Percentiles rank a stretch among this genome's conserved stretches.
Evolutionary conservation across 1,140 invertebrate species (phyloP).

Genomic region (Lasioglossum albipes): DNA sequence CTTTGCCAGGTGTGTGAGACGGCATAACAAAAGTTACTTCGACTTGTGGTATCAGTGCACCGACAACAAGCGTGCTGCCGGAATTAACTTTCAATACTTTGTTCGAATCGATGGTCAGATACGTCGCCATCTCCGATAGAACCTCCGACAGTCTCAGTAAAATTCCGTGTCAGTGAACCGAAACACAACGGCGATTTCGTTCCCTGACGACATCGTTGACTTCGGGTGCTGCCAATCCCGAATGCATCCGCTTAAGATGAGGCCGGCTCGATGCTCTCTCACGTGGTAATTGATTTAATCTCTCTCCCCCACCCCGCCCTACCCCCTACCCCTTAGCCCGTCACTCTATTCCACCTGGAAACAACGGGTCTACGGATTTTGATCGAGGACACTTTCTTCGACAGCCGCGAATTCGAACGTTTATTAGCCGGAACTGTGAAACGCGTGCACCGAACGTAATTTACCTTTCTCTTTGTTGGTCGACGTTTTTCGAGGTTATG

Average conservation of each 20-base stretch:
- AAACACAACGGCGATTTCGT: slow-evolving; percentile 11
- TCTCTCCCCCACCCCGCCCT: not conserved
- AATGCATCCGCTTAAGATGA: slow-evolving; percentile 24
- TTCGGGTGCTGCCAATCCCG: slow-evolving; percentile 22
- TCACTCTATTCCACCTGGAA: not conserved
- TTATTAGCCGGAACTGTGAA: too few relatives aligned
- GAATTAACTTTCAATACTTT: slow-evolving; percentile 82
- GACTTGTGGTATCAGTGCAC: slow-evolving; percentile 89
- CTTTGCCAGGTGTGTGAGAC: slow-evolving; percentile 88
- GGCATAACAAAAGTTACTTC: slow-evolving; percentile 94
- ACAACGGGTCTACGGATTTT: not conserved
- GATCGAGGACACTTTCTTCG: not conserved
- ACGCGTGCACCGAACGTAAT: too few relatives aligned
- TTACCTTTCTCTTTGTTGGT: too few relatives aligned
- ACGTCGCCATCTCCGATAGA: slow-evolving; percentile 89
- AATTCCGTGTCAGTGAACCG: slow-evolving; percentile 73
- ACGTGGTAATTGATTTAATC: slow-evolving; percentile 18
- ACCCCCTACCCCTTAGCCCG: too few relatives aligned
- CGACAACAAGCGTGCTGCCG: slow-evolving; percentile 85
- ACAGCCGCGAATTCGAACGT: not conserved
- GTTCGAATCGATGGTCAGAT: slow-evolving; percentile 89
- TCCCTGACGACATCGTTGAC: slow-evolving; percentile 9
- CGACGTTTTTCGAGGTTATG: too few relatives aligned
- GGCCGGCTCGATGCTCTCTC: not conserved
- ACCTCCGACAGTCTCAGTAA: slow-evolving; percentile 91